A percentile compares a stretch with the other conserved stretches of the same genome.
phyloP scores from a whole-genome alignment of 1,140 invertebrate genomes.

The Plodia interpunctella region DNA sequence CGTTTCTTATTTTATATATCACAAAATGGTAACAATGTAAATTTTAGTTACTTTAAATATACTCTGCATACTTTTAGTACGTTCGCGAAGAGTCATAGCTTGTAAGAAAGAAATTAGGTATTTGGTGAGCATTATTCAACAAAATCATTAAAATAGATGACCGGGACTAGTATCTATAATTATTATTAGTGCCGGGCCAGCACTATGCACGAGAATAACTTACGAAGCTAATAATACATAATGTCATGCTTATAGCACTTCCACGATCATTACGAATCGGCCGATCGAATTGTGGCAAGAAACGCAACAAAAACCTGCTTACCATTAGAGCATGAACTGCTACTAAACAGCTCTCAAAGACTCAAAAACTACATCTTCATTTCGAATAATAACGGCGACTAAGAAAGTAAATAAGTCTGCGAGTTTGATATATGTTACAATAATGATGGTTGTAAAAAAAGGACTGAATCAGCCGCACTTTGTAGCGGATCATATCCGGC shows the following conservation, averaged over 20 bases:
- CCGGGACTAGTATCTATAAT: not conserved
- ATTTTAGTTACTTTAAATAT: too few relatives aligned
- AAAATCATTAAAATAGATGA: conserved; percentile 12
- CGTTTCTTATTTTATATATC: too few relatives aligned
- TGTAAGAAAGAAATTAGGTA: not conserved
- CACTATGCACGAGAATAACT: conserved; percentile 1
- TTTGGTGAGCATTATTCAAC: not conserved
- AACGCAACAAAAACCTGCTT: conserved; percentile 35
- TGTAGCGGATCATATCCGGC: conserved; percentile 1
- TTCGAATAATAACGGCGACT: conserved; percentile 50
- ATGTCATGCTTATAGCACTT: conserved; percentile 11
- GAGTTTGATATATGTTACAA: conserved; percentile 49
- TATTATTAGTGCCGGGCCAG: not conserved
- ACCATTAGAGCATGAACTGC: conserved; percentile 40
- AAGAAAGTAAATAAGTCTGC: conserved; percentile 55
- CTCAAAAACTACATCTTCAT: conserved; percentile 62
- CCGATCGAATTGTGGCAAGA: conserved; percentile 18
- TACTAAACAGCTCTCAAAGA: conserved; percentile 45
- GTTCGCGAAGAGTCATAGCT: not conserved
- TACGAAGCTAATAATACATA: conserved; percentile 7
- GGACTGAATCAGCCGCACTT: not conserved
- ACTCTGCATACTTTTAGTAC: not conserved
- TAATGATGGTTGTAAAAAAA: conserved; percentile 34
- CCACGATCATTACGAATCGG: conserved; percentile 12
- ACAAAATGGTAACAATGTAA: too few relatives aligned